These are phyloP conservation scores for Crotalus viridis DNA, from an alignment of 2,113 vertebrate genomes.

Conservation along the genomic window DNA sequence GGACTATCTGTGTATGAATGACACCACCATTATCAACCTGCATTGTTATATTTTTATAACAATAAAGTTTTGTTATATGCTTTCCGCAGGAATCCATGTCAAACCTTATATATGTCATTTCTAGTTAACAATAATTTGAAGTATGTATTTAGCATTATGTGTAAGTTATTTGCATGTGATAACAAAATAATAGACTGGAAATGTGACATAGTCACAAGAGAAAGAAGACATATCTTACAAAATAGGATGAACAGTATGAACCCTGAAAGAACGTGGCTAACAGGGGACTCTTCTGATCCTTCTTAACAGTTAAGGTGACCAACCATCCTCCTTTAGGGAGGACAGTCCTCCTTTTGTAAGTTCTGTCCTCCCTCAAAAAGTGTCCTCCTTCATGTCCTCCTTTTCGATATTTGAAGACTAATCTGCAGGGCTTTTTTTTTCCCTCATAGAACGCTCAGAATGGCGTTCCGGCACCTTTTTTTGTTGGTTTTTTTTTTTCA, in stretches of 20 bases:
- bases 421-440: too few species aligned
- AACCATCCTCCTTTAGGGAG: too few species aligned
- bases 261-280: background rate
- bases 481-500: too few species aligned
- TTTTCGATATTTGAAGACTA: too few species aligned
- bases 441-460: too few species aligned
- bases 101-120: background rate
- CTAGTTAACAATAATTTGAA: background rate
- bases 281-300: background rate
- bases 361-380: too few species aligned
- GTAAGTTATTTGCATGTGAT: background rate
- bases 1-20: background rate
- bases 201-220: background rate
- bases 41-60: background rate
- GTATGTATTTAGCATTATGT: background rate
- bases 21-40: too few species aligned
- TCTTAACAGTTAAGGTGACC: too few species aligned
- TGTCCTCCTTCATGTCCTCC: too few species aligned
- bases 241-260: background rate
- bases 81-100: background rate
- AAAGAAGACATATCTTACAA: background rate
- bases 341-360: too few species aligned
- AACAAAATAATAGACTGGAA: background rate
- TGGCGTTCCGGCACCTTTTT: too few species aligned
- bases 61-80: background rate